Evolutionary conservation across 2,888 invertebrate species (phyloP).

Genomic region (Dioctria linearis): DNA sequence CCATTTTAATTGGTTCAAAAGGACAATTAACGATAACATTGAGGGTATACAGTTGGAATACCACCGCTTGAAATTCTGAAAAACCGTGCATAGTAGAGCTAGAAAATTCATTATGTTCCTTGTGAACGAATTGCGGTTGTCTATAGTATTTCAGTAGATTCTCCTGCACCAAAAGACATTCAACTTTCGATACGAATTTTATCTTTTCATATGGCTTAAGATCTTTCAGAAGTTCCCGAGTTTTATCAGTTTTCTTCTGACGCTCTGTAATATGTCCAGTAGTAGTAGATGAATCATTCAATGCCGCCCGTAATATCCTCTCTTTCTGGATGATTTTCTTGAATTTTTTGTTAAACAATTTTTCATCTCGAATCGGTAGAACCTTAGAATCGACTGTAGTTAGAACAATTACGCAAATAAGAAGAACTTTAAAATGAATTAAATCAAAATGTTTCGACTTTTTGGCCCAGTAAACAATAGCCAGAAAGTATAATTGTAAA

Average conservation of each 20-base stretch:
- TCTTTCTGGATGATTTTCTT: slow-evolving; percentile 66
- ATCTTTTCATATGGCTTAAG: slow-evolving; percentile 64
- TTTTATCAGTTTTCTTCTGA: slow-evolving; percentile 60
- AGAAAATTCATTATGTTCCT: slow-evolving; percentile 67
- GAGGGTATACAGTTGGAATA: slow-evolving; percentile 70
- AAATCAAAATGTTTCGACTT: slow-evolving; percentile 65
- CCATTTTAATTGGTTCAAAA: slow-evolving; percentile 74
- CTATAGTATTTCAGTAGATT: slow-evolving; percentile 67
- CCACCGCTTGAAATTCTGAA: slow-evolving; percentile 69
- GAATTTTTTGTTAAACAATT: slow-evolving; percentile 66
- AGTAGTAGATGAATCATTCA: neutral
- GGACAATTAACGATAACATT: slow-evolving; percentile 78
- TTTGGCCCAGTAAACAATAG: slow-evolving; percentile 68
- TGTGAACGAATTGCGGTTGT: slow-evolving; percentile 68
- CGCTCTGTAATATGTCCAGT: neutral
- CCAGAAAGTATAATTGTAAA: slow-evolving; percentile 66
- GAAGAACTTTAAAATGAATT: slow-evolving; percentile 65
- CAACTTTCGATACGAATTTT: slow-evolving; percentile 65
- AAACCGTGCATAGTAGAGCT: slow-evolving; percentile 67
- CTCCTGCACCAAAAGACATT: slow-evolving; percentile 67
- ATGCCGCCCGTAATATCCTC: slow-evolving; percentile 54
- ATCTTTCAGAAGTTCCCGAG: slow-evolving; percentile 55
- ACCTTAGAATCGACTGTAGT: slow-evolving; percentile 67
- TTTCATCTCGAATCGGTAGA: slow-evolving; percentile 66
- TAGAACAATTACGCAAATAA: slow-evolving; percentile 66